Base-by-base conservation (phyloP, 1,140 invertebrate genomes). In the Stenopsyche tienmushanensis region DNA sequence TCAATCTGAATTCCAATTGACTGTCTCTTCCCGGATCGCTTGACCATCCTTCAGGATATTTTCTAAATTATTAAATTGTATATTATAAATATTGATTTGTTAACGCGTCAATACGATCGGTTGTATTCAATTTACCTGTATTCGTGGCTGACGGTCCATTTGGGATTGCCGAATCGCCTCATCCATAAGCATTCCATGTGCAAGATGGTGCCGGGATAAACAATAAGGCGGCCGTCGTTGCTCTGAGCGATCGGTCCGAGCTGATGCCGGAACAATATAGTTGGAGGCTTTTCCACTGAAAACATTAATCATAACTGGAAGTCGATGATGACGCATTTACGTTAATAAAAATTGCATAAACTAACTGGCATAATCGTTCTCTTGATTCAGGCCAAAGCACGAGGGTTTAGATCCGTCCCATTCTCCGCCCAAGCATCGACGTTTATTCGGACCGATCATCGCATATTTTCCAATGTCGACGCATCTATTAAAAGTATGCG, bases 181-280 rank as follows among this genome's bases (percentile, higher is more conserved):
- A 91, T 90, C 89, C 90, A 94, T 2, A 93, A 77, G 71, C 92
- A 94, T 75, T 93, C 91, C 86, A 94, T 90, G 73, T 93, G 90
- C 20, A 94, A 76, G 3, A 90, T 89, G 0, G 90, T 90, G 1
- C 90, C 90, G 0, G 91, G 91, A 76, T 91, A 93, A 0, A 94
- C 89, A 41, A 94, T 85, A 15, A 94, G 77, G 64, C 90, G 89
- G 1, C 91, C 91, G 69, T 93, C 89, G 71, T 91, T 93, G 59
- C 88, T 92, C 77, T 94, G 91, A 1, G 90, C 90, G 59, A 93
- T 93, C 0, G 91, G 90, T 0, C 91, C 92, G 24, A 87, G 77
- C 45, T 89, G 85, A 76, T 92, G 88, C 0, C 91, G 80, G 74
- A 93, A 92, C 18, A 93, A 75, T 60, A 94, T 91, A 2, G 92